Percentiles rank a stretch among this genome's conserved stretches.
Conservation (phyloP, 1,140 invertebrate species). For the Gyrodactylus salaris region DNA sequence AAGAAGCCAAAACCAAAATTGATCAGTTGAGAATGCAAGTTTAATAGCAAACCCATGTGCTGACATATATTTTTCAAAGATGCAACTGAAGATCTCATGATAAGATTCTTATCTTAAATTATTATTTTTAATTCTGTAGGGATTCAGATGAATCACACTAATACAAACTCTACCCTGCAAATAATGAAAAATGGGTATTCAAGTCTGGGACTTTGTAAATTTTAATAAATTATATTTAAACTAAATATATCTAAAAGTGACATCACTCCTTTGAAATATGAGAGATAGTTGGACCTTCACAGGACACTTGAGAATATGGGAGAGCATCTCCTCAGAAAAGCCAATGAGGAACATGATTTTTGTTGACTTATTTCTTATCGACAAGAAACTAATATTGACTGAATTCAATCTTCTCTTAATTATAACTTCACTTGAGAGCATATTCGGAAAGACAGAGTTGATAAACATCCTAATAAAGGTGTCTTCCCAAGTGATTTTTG, state of each 20-base stretch:
- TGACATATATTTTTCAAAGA: too few relatives aligned
- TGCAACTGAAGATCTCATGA: too few relatives aligned
- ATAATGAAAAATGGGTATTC: too few relatives aligned
- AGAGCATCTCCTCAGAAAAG: not conserved
- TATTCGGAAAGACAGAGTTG: not conserved
- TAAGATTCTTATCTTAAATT: too few relatives aligned
- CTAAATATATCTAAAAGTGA: not conserved
- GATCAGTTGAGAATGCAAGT: too few relatives aligned
- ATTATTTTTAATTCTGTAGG: too few relatives aligned
- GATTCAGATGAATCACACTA: too few relatives aligned
- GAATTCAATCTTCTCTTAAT: not conserved
- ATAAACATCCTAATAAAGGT: not conserved
- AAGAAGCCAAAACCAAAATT: too few relatives aligned
- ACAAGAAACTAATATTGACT: not conserved
- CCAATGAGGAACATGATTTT: not conserved
- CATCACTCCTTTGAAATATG: not conserved
- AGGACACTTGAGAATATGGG: not conserved
- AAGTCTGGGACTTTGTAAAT: too few relatives aligned
- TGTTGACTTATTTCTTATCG: not conserved
- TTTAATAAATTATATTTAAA: too few relatives aligned
- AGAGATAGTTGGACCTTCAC: not conserved
- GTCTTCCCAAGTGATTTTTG: not conserved
- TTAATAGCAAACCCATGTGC: too few relatives aligned
- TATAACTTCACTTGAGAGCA: constrained; percentile 2
- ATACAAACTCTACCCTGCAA: too few relatives aligned